A percentile compares a stretch with the other conserved stretches of the same genome.
Conservation (phyloP, 2,113 vertebrate genomes). For the Sceloporus tristichus region DNA sequence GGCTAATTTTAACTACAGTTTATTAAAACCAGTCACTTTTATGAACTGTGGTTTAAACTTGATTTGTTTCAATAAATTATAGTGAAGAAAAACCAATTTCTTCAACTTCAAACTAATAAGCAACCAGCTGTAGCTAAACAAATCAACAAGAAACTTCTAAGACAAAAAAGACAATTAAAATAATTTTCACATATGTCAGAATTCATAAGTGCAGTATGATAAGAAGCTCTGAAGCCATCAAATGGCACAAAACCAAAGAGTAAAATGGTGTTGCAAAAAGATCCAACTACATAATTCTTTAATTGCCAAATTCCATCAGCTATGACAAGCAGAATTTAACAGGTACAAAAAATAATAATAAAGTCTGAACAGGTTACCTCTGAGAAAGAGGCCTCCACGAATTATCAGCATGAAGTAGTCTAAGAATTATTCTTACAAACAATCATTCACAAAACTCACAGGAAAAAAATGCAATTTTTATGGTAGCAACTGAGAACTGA, state of each 20-base stretch:
- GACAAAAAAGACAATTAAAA: slow-evolving; percentile 33
- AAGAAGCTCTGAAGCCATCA: slow-evolving; percentile 51
- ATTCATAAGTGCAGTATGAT: slow-evolving; percentile 44
- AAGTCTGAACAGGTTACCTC: slow-evolving; percentile 47
- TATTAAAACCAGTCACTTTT: neutral
- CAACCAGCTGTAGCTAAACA: neutral
- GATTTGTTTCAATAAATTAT: neutral
- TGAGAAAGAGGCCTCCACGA: slow-evolving; percentile 44
- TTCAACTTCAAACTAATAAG: neutral
- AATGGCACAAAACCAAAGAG: slow-evolving; percentile 56
- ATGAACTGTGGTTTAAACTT: neutral
- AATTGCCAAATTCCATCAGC: slow-evolving; percentile 49
- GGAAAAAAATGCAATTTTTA: neutral
- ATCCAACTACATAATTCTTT: slow-evolving; percentile 50
- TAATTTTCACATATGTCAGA: slow-evolving; percentile 60
- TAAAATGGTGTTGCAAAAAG: slow-evolving; percentile 55
- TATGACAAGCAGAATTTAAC: slow-evolving; percentile 38
- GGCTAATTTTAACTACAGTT: neutral
- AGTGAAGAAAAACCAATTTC: neutral
- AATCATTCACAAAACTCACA: neutral
- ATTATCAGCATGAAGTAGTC: slow-evolving; percentile 15
- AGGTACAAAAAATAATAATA: neutral
- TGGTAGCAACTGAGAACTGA: neutral
- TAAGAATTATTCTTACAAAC: slow-evolving; percentile 15
- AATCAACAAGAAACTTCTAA: neutral